Conservation (phyloP, 2,113 vertebrate genomes). For the Euleptes europaea region DNA sequence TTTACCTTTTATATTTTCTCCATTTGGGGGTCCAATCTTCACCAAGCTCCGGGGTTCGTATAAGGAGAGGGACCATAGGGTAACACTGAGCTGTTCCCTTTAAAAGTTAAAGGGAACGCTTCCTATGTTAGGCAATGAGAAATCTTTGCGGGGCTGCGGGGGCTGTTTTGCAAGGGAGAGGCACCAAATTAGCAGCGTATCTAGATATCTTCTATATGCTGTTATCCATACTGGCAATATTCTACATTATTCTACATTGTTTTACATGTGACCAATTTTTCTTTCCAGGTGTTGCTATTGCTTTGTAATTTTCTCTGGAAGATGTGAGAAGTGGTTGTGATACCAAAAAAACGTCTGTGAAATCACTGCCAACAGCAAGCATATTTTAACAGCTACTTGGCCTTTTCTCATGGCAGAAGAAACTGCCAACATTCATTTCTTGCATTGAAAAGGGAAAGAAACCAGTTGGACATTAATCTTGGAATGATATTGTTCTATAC, state of each 20-base stretch:
- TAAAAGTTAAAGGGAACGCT: too few relatives aligned
- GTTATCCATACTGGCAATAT: conserved; percentile 49
- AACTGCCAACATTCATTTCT: conserved; percentile 68
- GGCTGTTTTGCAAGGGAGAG: too few relatives aligned
- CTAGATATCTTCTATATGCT: conserved; percentile 36
- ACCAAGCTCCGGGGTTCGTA: too few relatives aligned
- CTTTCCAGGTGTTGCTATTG: conserved; percentile 67
- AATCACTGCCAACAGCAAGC: conserved; percentile 64
- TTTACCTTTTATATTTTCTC: too few relatives aligned
- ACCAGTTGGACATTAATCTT: conserved; percentile 53
- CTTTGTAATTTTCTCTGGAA: conserved; percentile 73
- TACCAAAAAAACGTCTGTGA: conserved; percentile 68
- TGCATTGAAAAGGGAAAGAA: conserved; percentile 50
- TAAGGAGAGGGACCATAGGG: too few relatives aligned
- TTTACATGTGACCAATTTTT: conserved; percentile 59
- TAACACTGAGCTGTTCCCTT: too few relatives aligned
- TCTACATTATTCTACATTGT: conserved; percentile 55
- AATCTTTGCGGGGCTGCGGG: too few relatives aligned
- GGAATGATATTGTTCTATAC: conserved; percentile 54
- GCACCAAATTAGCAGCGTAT: too few relatives aligned
- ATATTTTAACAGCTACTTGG: conserved; percentile 69
- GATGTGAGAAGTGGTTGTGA: conserved; percentile 58
- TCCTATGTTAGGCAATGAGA: too few relatives aligned
- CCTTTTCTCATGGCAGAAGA: conserved; percentile 58
- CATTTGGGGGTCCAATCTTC: too few relatives aligned